Base-by-base conservation (phyloP, 2,797 vertebrate species). In the Ctenosaura bakeri region DNA sequence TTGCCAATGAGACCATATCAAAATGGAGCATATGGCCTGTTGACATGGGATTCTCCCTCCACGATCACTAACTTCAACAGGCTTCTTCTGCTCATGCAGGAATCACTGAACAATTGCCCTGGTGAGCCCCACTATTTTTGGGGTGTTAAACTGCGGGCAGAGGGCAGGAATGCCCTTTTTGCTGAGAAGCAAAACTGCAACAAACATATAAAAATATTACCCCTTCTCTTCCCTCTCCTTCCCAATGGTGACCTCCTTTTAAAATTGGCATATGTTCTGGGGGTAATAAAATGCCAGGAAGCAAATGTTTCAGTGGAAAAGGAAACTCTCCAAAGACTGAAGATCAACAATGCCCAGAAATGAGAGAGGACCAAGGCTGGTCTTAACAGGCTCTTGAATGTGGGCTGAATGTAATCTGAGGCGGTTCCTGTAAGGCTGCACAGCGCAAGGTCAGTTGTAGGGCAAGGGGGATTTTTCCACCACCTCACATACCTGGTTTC, bases 381-480 rank as follows among this genome's bases (percentile, higher is more conserved):
- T 62, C 22, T 7, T 87, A 64, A 35, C 56, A 79, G 82, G 79
- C 4, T 62, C 64, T 85, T n/a, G 88, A 93, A 71, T 42, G 88
- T 16, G 2, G 54, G 64, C 76, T 59, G 91, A 90, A 42, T 90
- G 82, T 90, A 64, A 92, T 87, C 10, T 54, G 92, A n/a, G 13
- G 7, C 76, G 83, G 86, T 91, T 87, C 86, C 92, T 96, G 95
- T 94, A 95, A 95, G 92, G 93, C 62, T 14, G 10, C 46, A 84
- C 86, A 85, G 74, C 76, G 92, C 78, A 88, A 94, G 94, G 95
- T 96, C 95, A 96, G 64, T 64, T 1, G 12, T 76, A 87, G 95
- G 93, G 88, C 94, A 92, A 86, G 94, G 94, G 95, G 95, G 92
- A 66, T 66, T 91, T 95, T 96, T 94, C 94, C 93, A 93, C 89